Evolutionary conservation across 2,888 invertebrate genomes (phyloP).

Genomic region (Lochmaea crataegi): DNA sequence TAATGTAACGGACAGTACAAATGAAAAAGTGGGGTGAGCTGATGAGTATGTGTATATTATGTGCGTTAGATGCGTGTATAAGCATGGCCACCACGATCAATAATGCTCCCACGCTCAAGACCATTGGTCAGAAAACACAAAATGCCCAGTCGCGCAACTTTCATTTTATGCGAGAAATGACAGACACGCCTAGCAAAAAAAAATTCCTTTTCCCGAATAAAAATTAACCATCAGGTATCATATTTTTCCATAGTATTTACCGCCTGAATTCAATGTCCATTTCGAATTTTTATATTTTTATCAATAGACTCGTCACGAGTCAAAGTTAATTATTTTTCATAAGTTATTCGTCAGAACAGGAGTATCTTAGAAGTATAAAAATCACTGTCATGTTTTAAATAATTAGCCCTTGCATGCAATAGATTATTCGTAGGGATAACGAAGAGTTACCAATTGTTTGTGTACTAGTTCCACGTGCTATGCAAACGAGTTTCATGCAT

Average conservation of each 20-base stretch:
- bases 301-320: background rate
- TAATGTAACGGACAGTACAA: slow-evolving; percentile 64
- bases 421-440: background rate
- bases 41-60: slow-evolving; percentile 53
- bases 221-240: slow-evolving; percentile 17
- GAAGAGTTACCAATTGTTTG: slow-evolving; percentile 36
- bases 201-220: slow-evolving; percentile 41
- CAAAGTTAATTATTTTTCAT: background rate
- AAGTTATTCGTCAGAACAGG: background rate
- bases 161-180: slow-evolving; percentile 63
- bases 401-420: background rate
- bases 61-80: slow-evolving; percentile 61
- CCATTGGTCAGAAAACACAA: slow-evolving; percentile 64
- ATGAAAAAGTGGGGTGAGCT: slow-evolving; percentile 59
- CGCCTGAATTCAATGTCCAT: background rate
- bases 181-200: slow-evolving; percentile 64
- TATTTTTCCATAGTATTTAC: slow-evolving; percentile 2
- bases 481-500: slow-evolving; percentile 39
- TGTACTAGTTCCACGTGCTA: slow-evolving; percentile 45
- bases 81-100: slow-evolving; percentile 61
- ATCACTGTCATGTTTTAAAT: background rate
- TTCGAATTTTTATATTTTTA: background rate
- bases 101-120: slow-evolving; percentile 65
- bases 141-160: slow-evolving; percentile 63
- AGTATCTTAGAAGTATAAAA: background rate